Evolutionary conservation across 2,888 invertebrate species (phyloP).

Genomic region (Chironomus tentans): DNA sequence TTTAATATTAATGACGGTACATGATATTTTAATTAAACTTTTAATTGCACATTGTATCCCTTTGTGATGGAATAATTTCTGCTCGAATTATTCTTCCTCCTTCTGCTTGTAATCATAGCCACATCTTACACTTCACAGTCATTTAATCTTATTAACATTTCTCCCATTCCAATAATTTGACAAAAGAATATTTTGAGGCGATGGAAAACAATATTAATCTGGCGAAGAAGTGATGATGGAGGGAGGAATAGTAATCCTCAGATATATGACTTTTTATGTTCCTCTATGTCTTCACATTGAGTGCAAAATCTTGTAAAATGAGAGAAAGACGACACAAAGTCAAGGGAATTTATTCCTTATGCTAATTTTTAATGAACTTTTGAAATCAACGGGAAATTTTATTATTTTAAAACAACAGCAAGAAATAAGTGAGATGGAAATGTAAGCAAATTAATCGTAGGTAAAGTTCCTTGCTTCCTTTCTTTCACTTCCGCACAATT

Average conservation of each 20-base stretch:
- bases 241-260: slow-evolving; percentile 9
- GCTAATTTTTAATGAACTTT: slow-evolving; percentile 26
- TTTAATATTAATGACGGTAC: not conserved
- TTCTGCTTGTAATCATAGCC: no score
- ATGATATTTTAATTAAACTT: slow-evolving; percentile 25
- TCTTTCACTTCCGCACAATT: slow-evolving; percentile 16
- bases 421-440: not conserved
- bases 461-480: not conserved
- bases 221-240: slow-evolving; percentile 15
- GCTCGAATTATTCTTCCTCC: not conserved
- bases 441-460: slow-evolving; percentile 14
- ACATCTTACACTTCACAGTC: slow-evolving; percentile 5
- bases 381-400: not conserved
- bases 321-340: not conserved
- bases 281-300: not conserved
- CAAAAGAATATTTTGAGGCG: slow-evolving; percentile 20
- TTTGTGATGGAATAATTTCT: not conserved
- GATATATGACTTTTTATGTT: not conserved
- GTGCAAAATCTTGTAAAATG: slow-evolving; percentile 22
- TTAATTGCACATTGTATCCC: slow-evolving; percentile 1
- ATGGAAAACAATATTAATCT: slow-evolving; percentile 11
- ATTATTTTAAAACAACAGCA: not conserved
- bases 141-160: slow-evolving; percentile 23
- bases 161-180: not conserved
- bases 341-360: slow-evolving; percentile 10